A percentile compares a stretch with the other conserved stretches of the same genome.
Conservation (phyloP, 2,113 vertebrate genomes). For the Ophthalmotilapia sp. region DNA sequence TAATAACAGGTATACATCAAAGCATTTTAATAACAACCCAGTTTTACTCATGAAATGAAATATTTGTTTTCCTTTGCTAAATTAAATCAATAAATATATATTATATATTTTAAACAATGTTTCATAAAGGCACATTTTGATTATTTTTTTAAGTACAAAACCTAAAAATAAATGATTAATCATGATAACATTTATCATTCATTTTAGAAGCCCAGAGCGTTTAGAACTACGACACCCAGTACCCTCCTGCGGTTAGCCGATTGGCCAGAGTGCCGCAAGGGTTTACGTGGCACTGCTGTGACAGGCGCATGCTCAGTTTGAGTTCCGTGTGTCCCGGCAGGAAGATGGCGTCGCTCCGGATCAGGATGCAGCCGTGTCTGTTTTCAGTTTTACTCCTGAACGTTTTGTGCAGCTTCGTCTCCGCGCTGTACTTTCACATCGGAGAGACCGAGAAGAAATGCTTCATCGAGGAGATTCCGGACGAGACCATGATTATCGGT, state of each 20-base stretch:
- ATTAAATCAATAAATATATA: background rate
- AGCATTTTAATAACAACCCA: background rate
- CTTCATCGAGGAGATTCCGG: conserved; percentile 91
- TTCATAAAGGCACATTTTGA: background rate
- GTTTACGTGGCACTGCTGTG: conserved; percentile 72
- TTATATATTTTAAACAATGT: background rate
- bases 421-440: conserved; percentile 85
- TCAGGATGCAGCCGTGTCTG: conserved; percentile 61
- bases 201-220: background rate
- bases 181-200: background rate
- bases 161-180: background rate
- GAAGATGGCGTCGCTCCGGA: conserved; percentile 64
- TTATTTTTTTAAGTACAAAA: background rate
- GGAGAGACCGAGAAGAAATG: conserved; percentile 92
- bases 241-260: background rate
- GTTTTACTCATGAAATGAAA: background rate
- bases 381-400: conserved; percentile 54
- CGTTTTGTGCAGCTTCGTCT: conserved; percentile 43
- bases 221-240: conserved; percentile 30
- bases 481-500: conserved; percentile 95
- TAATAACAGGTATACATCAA: background rate
- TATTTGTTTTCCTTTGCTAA: background rate
- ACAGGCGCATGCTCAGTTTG: conserved; percentile 52
- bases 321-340: background rate
- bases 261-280: conserved; percentile 34